Base-by-base conservation (phyloP, 2,113 vertebrate genomes). In the Anser cygnoides region DNA sequence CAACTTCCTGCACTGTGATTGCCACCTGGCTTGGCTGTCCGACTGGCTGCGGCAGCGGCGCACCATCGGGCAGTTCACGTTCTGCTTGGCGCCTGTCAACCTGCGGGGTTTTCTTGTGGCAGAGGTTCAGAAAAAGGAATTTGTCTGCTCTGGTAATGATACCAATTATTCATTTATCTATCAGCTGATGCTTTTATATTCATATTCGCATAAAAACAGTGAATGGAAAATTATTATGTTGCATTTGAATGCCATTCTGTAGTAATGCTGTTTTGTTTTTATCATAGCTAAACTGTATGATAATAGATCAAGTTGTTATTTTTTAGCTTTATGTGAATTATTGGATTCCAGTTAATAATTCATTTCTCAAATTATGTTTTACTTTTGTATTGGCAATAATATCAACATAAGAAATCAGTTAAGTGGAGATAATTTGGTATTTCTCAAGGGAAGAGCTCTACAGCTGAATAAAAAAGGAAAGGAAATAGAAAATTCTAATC, bases 101-200 rank as follows among this genome's bases (percentile, higher is more conserved):
- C 98, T 99, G 98, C 98, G 99, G 52, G 99, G 99, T 63, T 99
- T 99, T 94, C 99, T 99, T 3, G 99, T 99, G 82, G 99, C 99
- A 0, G 99, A 99, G 75, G 99, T 99, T 92, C 99, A 99, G 97
- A 99, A 99, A 97, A 99, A 99, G 95, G 99, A 99, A 81, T 99
- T 99, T 41, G 89, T 99, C 94, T 99, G 99, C 95, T 97, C 98
- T 92, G 99, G 99, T 99, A 98, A 97, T 97, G 91, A 9, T 29
- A 46, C 67, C 65, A n/a, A 1, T 71, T 67, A 7, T 65, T 67
- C 19, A 7, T 80, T 41, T 75, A 3, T 65, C 44, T 57, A 1
- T 57, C 35, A 54, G 39, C 77, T 63, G 33, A 13, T 9, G 23
- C 65, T 9, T 87, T 89, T 83, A 1, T 55, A 28, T 78, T 41